Evolutionary conservation across 92 coral and sea anemone genomes (phyloP).

Genomic region (Zoanthus solanderi): DNA sequence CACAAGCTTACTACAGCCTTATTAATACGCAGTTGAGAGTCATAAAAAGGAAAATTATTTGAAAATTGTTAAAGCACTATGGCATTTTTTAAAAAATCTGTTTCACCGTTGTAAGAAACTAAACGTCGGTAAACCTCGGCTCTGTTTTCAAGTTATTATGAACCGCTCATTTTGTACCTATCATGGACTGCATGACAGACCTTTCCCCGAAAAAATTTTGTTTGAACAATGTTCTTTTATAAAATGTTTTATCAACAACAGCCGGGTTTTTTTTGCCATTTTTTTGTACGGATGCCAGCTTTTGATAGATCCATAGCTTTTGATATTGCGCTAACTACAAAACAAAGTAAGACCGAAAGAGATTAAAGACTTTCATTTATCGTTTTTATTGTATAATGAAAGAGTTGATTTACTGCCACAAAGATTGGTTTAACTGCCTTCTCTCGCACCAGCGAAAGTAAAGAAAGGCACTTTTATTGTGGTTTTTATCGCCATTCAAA

Average conservation of each 20-base stretch:
- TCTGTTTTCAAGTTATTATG: not conserved
- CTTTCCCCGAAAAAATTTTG: not conserved
- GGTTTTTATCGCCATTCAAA: constrained; percentile 34
- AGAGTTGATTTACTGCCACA: not conserved
- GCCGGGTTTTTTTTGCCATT: not conserved
- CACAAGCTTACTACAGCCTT: too few species aligned
- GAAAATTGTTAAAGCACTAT: not conserved
- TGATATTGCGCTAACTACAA: not conserved
- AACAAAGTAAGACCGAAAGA: not conserved
- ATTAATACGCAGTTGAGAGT: too few species aligned
- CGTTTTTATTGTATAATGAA: not conserved
- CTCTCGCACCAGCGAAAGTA: not conserved
- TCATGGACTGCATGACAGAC: not conserved
- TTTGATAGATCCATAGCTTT: not conserved
- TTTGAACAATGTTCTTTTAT: not conserved
- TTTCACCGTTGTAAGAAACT: too few species aligned
- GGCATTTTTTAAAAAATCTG: not conserved
- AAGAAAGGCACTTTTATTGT: constrained; percentile 23
- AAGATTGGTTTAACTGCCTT: not conserved
- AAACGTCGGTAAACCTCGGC: too few species aligned
- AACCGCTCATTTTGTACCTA: not conserved
- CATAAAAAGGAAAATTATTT: too few species aligned
- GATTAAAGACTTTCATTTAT: not conserved
- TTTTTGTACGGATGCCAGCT: constrained; percentile 34
- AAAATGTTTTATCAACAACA: not conserved